Percentiles rank a stretch among this genome's conserved stretches.
Conservation (phyloP, 2,113 vertebrate genomes). For the Phocoena sinus region DNA sequence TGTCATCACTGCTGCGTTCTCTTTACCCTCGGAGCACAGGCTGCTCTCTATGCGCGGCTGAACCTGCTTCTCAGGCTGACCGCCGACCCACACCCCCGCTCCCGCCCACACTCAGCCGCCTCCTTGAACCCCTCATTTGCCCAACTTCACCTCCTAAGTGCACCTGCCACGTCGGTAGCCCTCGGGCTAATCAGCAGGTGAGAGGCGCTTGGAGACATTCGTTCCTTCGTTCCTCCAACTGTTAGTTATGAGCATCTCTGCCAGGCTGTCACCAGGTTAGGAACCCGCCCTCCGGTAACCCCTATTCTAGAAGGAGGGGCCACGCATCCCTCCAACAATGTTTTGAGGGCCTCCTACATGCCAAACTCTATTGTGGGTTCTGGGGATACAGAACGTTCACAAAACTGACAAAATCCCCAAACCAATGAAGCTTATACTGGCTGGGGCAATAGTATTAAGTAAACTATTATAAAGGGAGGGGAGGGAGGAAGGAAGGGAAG, state of each 20-base stretch:
- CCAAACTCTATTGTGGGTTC: neutral
- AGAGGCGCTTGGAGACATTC: neutral
- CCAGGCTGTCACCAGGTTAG: neutral
- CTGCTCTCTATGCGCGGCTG: neutral
- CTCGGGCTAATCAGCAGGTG: neutral
- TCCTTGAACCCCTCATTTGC: neutral
- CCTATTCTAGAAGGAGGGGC: neutral
- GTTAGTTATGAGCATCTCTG: neutral
- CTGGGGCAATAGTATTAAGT: neutral
- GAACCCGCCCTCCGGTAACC: neutral
- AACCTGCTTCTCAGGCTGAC: neutral
- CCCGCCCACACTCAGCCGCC: neutral
- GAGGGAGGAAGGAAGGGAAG: neutral
- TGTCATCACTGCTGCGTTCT: neutral
- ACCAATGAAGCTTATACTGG: neutral
- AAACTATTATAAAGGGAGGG: neutral
- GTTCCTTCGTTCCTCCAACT: neutral
- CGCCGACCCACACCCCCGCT: neutral
- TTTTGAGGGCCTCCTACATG: neutral
- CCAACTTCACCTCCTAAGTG: neutral
- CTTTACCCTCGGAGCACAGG: neutral
- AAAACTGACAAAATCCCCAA: neutral
- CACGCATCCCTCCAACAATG: fast-evolving
- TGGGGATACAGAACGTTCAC: neutral
- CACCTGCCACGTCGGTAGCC: neutral